phyloP scores from a whole-genome alignment of 2,113 vertebrate species.

The Melanostigma gelatinosum region DNA sequence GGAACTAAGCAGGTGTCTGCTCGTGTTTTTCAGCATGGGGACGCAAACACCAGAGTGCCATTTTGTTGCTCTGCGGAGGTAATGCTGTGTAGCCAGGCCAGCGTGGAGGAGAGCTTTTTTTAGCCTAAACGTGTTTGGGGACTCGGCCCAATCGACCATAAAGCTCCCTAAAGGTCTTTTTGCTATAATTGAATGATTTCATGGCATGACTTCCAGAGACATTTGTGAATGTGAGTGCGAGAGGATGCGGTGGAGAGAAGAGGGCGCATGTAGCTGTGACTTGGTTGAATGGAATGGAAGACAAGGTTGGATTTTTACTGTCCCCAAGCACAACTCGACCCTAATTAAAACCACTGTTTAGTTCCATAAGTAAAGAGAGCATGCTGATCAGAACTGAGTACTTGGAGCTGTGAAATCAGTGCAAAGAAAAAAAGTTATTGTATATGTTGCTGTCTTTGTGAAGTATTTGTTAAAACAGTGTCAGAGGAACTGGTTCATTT shows the following conservation, averaged over 20 bases:
- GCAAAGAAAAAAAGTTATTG: too few relatives aligned
- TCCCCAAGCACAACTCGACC: constrained; percentile 1
- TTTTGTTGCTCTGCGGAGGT: constrained; percentile 19
- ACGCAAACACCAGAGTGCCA: constrained; percentile 37
- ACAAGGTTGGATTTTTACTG: not conserved
- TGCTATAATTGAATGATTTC: constrained; percentile 33
- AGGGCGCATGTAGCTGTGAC: not conserved
- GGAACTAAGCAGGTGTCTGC: constrained; percentile 54
- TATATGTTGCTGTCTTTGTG: not conserved
- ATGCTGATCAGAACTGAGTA: constrained; percentile 3
- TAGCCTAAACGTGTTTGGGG: not conserved
- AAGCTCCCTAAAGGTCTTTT: constrained; percentile 6
- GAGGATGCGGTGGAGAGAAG: not conserved
- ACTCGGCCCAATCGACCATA: not conserved
- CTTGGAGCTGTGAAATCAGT: constrained; percentile 15
- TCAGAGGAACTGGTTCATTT: not conserved
- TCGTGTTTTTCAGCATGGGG: constrained; percentile 40
- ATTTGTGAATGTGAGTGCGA: not conserved
- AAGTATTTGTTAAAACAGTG: not conserved
- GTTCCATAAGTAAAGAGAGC: not conserved
- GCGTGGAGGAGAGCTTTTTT: not conserved
- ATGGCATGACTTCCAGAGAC: not conserved
- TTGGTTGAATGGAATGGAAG: not conserved
- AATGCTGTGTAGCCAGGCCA: constrained; percentile 44
- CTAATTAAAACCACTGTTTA: constrained; percentile 14